A percentile compares a stretch with the other conserved stretches of the same genome.
phyloP scores from a whole-genome alignment of 1,140 invertebrate species.

The Drosophila tani region DNA sequence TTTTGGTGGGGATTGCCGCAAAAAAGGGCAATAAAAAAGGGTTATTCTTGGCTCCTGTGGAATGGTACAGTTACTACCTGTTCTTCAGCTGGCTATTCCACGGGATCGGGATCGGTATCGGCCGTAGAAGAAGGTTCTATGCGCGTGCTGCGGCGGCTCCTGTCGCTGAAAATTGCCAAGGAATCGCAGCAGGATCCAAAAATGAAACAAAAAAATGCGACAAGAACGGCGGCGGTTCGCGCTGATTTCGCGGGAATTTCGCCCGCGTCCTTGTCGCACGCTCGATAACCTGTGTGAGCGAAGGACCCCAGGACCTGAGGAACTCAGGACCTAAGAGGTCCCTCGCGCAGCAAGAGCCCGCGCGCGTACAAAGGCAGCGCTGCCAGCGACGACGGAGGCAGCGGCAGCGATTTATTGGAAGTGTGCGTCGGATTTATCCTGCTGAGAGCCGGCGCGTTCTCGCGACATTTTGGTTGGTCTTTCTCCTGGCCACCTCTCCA shows the following conservation, averaged over 20 bases:
- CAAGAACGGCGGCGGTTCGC: constrained; percentile 28
- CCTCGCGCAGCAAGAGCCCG: constrained; percentile 72
- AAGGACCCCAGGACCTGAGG: constrained; percentile 11
- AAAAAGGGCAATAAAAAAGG: constrained; percentile 62
- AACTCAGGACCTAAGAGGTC: constrained; percentile 14
- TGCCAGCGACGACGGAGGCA: constrained; percentile 9
- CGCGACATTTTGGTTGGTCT: constrained; percentile 79
- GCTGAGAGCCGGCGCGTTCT: constrained; percentile 62
- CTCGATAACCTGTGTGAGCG: constrained; percentile 14
- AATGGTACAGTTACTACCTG: constrained; percentile 31
- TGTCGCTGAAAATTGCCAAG: constrained; percentile 52
- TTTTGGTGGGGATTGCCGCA: constrained; percentile 9
- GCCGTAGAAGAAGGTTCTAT: constrained; percentile 4
- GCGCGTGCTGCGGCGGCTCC: constrained; percentile 45
- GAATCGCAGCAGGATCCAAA: constrained; percentile 69
- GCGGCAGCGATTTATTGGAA: constrained; percentile 56
- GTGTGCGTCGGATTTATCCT: constrained; percentile 26
- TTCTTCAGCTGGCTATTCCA: not conserved
- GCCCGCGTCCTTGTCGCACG: constrained; percentile 51
- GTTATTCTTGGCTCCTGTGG: constrained; percentile 48
- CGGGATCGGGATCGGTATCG: no score
- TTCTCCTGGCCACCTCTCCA: constrained; percentile 34
- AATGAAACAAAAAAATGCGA: not conserved
- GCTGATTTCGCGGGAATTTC: constrained; percentile 51
- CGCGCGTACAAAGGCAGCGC: constrained; percentile 62